Percentiles rank a stretch among this genome's conserved stretches.
Evolutionary conservation across 2,888 invertebrate species (phyloP).

Genomic region (Parnassius smintheus): DNA sequence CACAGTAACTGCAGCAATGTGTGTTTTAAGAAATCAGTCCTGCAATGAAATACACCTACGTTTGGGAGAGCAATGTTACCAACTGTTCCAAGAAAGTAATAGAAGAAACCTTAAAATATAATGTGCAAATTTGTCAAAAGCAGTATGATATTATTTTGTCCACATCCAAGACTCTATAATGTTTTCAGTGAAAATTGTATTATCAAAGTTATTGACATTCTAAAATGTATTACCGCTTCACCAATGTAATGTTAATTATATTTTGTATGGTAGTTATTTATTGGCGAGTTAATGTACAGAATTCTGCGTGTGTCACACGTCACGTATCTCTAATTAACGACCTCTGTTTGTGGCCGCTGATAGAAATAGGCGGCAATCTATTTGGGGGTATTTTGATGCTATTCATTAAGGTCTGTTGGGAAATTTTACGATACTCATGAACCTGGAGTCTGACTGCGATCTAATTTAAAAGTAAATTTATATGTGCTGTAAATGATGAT

Average conservation of each 20-base stretch:
- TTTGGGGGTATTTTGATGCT: slow-evolving; percentile 13
- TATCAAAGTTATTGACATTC: not conserved
- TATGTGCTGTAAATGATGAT: not conserved
- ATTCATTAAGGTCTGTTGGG: slow-evolving; percentile 16
- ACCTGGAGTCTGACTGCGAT: not conserved
- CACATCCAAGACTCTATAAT: too few species aligned
- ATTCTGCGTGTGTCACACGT: slow-evolving; percentile 18
- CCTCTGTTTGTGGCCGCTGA: slow-evolving; percentile 15
- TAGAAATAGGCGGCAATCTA: slow-evolving; percentile 18
- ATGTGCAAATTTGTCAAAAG: too few species aligned
- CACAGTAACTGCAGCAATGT: too few species aligned
- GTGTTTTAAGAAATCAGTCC: too few species aligned
- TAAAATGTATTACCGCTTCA: not conserved
- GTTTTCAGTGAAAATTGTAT: not conserved
- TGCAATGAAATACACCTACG: too few species aligned
- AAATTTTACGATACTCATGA: slow-evolving; percentile 12
- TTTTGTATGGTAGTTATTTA: slow-evolving; percentile 21
- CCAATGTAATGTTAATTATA: slow-evolving; percentile 7
- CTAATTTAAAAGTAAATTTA: not conserved
- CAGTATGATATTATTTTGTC: too few species aligned
- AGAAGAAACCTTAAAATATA: too few species aligned
- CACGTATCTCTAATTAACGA: slow-evolving; percentile 22
- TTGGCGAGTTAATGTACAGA: slow-evolving; percentile 10
- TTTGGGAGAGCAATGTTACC: too few species aligned
- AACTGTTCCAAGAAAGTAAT: too few species aligned